Evolutionary conservation across 1,140 invertebrate genomes (phyloP).

Genomic region (Bombus breviceps): DNA sequence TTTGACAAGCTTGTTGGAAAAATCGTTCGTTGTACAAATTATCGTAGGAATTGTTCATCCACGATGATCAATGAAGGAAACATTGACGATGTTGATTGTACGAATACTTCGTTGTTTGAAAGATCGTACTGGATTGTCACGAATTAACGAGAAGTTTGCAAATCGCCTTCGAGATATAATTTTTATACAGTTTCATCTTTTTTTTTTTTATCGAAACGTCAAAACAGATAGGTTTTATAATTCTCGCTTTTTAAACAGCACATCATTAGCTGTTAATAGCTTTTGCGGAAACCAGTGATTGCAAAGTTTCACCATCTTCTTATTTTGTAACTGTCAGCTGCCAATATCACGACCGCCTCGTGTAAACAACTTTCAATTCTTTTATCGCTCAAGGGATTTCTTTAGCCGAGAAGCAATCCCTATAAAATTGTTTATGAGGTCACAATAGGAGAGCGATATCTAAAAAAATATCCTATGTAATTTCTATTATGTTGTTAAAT

Average conservation of each 20-base stretch:
- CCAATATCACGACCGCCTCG: conserved; percentile 15
- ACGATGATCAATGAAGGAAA: too few species aligned
- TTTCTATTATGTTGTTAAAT: background rate
- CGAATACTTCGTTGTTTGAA: too few species aligned
- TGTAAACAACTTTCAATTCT: conserved; percentile 20
- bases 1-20: too few species aligned
- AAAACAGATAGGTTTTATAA: background rate
- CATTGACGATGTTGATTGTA: too few species aligned
- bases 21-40: too few species aligned
- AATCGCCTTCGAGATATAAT: background rate
- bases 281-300: conserved; percentile 17
- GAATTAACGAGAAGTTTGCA: background rate
- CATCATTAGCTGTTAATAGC: conserved; percentile 19
- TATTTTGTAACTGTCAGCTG: conserved; percentile 35
- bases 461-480: background rate
- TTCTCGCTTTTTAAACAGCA: background rate
- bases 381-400: background rate
- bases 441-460: too few species aligned
- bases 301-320: conserved; percentile 5
- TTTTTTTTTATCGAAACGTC: background rate
- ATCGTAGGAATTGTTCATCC: too few species aligned
- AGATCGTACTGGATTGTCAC: too few species aligned
- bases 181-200: background rate
- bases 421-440: background rate
- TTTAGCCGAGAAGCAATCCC: background rate